phyloP scores from a whole-genome alignment of 1,140 invertebrate species.

The Orussus abietinus region DNA sequence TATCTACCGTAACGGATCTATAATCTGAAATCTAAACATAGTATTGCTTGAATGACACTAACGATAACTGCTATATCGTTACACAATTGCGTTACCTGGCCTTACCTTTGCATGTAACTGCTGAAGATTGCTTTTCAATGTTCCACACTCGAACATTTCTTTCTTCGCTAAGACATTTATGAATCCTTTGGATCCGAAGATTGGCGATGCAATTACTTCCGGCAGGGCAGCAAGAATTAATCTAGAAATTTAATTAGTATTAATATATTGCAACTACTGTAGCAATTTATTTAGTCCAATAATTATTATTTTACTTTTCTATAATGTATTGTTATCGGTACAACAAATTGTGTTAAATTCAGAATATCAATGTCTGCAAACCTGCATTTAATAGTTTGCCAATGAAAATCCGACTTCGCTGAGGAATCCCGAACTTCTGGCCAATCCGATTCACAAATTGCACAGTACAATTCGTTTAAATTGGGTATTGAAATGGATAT shows the following conservation, averaged over 20 bases:
- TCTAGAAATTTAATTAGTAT: slow-evolving; percentile 20
- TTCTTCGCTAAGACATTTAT: slow-evolving; percentile 25
- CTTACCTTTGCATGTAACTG: slow-evolving; percentile 19
- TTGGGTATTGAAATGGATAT: slow-evolving; percentile 16
- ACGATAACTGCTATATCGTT: not conserved
- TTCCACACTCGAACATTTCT: slow-evolving; percentile 16
- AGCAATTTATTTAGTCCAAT: not conserved
- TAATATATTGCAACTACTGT: not conserved
- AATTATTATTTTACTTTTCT: not conserved
- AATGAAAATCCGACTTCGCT: slow-evolving; percentile 23
- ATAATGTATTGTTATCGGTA: not conserved
- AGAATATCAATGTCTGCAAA: slow-evolving; percentile 7
- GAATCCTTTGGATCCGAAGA: slow-evolving; percentile 12
- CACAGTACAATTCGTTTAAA: slow-evolving; percentile 20
- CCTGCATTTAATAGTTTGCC: slow-evolving; percentile 33
- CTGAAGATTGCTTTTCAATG: slow-evolving; percentile 19
- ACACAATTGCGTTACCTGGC: slow-evolving; percentile 2
- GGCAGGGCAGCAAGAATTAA: slow-evolving; percentile 24
- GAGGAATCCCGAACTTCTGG: slow-evolving; percentile 16
- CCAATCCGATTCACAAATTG: slow-evolving; percentile 21
- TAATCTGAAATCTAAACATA: slow-evolving; percentile 9
- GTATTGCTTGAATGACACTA: not conserved
- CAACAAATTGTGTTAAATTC: not conserved
- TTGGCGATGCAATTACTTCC: slow-evolving; percentile 30
- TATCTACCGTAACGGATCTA: slow-evolving; percentile 16